phyloP scores from a whole-genome alignment of 1,140 invertebrate genomes.

The Bombus superbus region DNA sequence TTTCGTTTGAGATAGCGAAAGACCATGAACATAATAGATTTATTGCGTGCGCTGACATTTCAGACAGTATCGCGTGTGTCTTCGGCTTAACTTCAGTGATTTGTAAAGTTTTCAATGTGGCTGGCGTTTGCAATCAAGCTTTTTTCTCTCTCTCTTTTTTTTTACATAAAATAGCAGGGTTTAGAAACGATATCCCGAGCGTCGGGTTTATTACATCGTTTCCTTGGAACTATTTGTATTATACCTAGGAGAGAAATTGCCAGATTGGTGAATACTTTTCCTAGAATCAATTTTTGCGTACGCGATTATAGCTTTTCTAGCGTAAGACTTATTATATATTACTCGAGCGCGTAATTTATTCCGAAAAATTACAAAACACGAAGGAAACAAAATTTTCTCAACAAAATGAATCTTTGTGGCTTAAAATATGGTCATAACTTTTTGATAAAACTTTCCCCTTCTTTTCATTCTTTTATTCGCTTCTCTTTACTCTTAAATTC shows the following conservation, averaged over 20 bases:
- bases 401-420: background rate
- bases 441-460: background rate
- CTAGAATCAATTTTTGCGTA: background rate
- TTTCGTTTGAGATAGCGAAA: background rate
- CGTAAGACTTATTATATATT: no score
- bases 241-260: background rate
- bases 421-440: background rate
- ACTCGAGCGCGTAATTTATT: background rate
- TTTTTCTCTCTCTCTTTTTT: background rate
- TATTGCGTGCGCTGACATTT: background rate
- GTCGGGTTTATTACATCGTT: background rate
- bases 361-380: background rate
- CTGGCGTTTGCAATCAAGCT: background rate
- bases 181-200: background rate
- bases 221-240: background rate
- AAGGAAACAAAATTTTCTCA: background rate
- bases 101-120: background rate
- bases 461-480: no score
- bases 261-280: background rate
- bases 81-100: background rate
- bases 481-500: no score
- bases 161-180: background rate
- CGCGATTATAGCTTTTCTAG: background rate
- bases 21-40: background rate
- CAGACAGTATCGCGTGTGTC: constrained; percentile 11